These are phyloP conservation scores for Ptilonorhynchus violaceus DNA, from an alignment of 2,113 vertebrate species.

Conservation along the genomic window DNA sequence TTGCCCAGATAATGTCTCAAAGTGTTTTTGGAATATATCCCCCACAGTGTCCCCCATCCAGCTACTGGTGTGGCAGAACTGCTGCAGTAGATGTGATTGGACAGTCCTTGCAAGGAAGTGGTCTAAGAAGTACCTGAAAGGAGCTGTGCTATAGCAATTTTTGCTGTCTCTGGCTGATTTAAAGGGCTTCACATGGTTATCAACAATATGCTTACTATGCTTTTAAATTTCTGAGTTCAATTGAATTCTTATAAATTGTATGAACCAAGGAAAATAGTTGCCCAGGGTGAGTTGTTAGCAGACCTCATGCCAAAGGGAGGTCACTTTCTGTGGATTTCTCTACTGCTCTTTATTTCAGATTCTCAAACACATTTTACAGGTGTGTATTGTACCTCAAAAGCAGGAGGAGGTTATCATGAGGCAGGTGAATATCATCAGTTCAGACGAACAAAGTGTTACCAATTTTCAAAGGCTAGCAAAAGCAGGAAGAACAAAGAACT, in stretches of 20 bases:
- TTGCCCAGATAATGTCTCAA: neutral
- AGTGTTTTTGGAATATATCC: neutral
- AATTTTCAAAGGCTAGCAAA: neutral
- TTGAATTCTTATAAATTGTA: neutral
- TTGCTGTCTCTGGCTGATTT: neutral
- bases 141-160: neutral
- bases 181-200: neutral
- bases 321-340: neutral
- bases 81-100: neutral
- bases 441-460: neutral
- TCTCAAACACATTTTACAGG: neutral
- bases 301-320: neutral
- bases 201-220: neutral
- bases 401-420: neutral
- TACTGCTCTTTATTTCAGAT: neutral
- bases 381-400: neutral
- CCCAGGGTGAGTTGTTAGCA: neutral
- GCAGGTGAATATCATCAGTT: neutral
- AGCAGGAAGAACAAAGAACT: neutral
- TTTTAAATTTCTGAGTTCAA: neutral
- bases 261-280: neutral
- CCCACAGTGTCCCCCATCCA: rapidly evolving
- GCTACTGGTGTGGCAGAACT: neutral
- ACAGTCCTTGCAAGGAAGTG: neutral
- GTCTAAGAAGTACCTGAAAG: neutral